phyloP scores from a whole-genome alignment of 1,140 invertebrate genomes.

The Drosophila pseudoananassae region DNA sequence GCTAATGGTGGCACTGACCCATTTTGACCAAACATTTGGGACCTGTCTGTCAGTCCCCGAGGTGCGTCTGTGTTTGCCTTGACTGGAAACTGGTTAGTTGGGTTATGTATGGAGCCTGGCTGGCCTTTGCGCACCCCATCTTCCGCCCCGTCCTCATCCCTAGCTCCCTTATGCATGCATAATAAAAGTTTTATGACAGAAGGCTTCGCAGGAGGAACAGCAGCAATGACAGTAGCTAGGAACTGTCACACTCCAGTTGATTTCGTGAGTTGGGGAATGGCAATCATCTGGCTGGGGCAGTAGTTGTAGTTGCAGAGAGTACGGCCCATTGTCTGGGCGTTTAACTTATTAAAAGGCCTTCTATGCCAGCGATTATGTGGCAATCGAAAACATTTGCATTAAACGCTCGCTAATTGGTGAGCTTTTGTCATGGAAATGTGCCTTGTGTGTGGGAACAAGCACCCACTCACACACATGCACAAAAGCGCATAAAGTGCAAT shows the following conservation, averaged over 20 bases:
- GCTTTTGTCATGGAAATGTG: constrained; percentile 76
- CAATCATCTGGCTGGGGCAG: neutral
- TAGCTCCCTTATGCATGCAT: constrained; percentile 37
- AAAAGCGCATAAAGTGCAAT: constrained; percentile 66
- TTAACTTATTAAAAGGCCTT: constrained; percentile 61
- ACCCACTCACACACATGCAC: constrained; percentile 16
- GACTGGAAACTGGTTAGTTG: neutral
- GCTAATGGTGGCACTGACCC: constrained; percentile 64
- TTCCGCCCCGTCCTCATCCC: neutral
- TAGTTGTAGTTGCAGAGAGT: neutral
- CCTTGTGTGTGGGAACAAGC: constrained; percentile 25
- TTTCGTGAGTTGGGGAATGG: constrained; percentile 9
- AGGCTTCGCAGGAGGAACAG: neutral
- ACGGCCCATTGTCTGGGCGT: constrained; percentile 31
- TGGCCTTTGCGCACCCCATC: neutral
- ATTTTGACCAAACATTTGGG: constrained; percentile 60
- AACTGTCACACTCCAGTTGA: constrained; percentile 34
- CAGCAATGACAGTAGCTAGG: neutral
- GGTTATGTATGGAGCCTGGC: constrained; percentile 8
- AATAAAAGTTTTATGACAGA: constrained; percentile 61
- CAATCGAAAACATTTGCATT: constrained; percentile 70
- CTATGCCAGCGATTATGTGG: constrained; percentile 57
- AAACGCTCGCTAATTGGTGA: constrained; percentile 73
- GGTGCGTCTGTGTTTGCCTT: constrained; percentile 44
- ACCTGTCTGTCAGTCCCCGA: constrained; percentile 40